A percentile compares a stretch with the other conserved stretches of the same genome.
Evolutionary conservation across 1,140 invertebrate genomes (phyloP).

Genomic region (Fopius arisanus): DNA sequence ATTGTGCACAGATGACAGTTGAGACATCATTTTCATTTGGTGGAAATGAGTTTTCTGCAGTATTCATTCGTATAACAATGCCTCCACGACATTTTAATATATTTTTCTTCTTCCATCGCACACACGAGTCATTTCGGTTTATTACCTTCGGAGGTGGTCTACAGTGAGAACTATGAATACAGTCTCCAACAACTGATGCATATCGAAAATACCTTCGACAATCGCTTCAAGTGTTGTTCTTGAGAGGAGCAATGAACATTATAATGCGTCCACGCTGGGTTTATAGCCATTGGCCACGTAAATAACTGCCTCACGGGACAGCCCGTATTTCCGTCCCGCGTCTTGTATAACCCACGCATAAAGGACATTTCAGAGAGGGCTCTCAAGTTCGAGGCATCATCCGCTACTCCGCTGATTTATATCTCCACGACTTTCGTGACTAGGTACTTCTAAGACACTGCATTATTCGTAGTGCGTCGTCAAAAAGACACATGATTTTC

Average conservation of each 20-base stretch:
- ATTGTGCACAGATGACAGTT: conserved; percentile 28
- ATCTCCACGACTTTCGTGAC: neutral
- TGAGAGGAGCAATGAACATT: neutral
- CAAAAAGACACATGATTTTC: neutral
- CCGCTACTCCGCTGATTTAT: neutral
- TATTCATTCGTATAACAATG: neutral
- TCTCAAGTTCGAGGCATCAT: neutral
- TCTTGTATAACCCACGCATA: conserved; percentile 10
- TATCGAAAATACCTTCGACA: neutral
- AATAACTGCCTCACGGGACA: neutral
- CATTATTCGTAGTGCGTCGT: neutral
- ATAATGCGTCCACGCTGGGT: conserved; percentile 2
- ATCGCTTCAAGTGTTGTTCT: neutral
- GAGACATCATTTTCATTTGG: conserved; percentile 26
- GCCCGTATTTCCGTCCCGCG: neutral
- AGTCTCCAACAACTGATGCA: neutral
- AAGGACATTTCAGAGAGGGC: neutral
- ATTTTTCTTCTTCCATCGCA: neutral
- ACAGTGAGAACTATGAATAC: neutral
- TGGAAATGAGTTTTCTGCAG: conserved; percentile 26
- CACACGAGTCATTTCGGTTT: neutral
- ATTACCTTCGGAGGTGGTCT: neutral
- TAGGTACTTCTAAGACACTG: neutral
- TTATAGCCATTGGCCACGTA: conserved; percentile 8
- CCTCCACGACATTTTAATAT: neutral